Conservation (phyloP, 2,797 vertebrate genomes). For the Lateolabrax maculatus region DNA sequence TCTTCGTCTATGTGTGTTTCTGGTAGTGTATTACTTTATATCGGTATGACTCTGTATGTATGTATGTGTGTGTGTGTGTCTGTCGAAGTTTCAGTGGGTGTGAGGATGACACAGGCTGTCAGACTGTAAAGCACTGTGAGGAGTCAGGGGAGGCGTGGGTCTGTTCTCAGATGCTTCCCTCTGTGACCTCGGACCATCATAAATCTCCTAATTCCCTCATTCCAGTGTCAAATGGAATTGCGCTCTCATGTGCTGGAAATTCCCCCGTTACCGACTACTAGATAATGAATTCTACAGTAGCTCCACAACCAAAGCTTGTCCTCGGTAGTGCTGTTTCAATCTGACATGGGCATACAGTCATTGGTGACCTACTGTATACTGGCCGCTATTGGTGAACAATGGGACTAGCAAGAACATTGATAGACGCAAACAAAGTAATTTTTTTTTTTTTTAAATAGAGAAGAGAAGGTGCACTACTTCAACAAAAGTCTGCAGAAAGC, state of each 20-base stretch:
- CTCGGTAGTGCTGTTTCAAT: slow-evolving; percentile 19
- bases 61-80: slow-evolving; percentile 34
- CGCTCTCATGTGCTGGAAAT: slow-evolving; percentile 75
- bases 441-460: neutral
- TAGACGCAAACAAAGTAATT: neutral
- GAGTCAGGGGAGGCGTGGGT: slow-evolving; percentile 67
- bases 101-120: slow-evolving; percentile 74
- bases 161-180: slow-evolving; percentile 73
- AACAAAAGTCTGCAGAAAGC: neutral
- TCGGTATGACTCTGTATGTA: slow-evolving; percentile 7
- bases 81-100: slow-evolving; percentile 52
- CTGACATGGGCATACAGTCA: slow-evolving; percentile 30
- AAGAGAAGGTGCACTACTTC: neutral
- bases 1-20: slow-evolving; percentile 5
- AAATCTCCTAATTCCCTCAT: slow-evolving; percentile 82
- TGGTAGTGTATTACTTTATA: neutral
- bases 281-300: slow-evolving; percentile 59
- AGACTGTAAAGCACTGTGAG: slow-evolving; percentile 75
- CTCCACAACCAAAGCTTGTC: slow-evolving; percentile 25
- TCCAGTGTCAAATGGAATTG: slow-evolving; percentile 76
- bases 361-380: slow-evolving; percentile 1
- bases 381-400: neutral
- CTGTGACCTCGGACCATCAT: slow-evolving; percentile 75
- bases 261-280: slow-evolving; percentile 46
- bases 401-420: neutral